phyloP scores from a whole-genome alignment of 2,113 vertebrate genomes.

The Mormoops blainvillei region DNA sequence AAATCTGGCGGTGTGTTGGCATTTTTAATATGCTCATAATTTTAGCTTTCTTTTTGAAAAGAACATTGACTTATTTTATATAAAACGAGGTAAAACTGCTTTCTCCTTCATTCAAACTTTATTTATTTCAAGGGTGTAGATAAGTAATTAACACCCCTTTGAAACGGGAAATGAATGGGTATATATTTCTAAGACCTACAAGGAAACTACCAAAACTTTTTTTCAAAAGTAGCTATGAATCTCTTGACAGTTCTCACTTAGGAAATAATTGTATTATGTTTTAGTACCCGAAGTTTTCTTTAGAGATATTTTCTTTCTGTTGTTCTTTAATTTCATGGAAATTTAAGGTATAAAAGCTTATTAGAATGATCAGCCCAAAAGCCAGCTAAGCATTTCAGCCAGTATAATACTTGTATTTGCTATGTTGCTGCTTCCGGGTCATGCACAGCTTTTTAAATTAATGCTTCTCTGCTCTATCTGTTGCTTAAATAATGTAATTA shows the following conservation, averaged over 20 bases:
- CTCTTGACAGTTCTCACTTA: background rate
- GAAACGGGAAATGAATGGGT: background rate
- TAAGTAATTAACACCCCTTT: background rate
- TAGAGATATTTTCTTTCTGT: background rate
- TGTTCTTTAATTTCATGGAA: background rate
- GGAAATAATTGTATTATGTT: background rate
- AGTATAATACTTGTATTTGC: background rate
- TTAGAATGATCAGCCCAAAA: background rate
- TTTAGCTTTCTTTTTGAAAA: background rate
- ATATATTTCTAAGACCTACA: conserved; percentile 20
- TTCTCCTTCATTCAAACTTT: conserved; percentile 18
- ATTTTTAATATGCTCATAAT: conserved; percentile 3
- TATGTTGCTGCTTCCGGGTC: background rate
- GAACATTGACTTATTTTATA: background rate
- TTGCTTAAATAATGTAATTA: background rate
- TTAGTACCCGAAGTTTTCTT: background rate
- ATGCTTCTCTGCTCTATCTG: background rate
- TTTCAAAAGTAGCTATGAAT: background rate
- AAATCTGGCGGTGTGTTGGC: background rate
- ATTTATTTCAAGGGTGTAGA: background rate
- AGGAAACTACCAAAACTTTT: background rate
- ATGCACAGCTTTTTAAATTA: background rate
- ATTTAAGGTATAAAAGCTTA: conserved; percentile 10
- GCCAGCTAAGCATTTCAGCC: background rate
- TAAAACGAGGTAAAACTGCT: conserved; percentile 5